Conservation (phyloP, 2,113 vertebrate genomes). For the Dunckerocampus dactyliophorus region DNA sequence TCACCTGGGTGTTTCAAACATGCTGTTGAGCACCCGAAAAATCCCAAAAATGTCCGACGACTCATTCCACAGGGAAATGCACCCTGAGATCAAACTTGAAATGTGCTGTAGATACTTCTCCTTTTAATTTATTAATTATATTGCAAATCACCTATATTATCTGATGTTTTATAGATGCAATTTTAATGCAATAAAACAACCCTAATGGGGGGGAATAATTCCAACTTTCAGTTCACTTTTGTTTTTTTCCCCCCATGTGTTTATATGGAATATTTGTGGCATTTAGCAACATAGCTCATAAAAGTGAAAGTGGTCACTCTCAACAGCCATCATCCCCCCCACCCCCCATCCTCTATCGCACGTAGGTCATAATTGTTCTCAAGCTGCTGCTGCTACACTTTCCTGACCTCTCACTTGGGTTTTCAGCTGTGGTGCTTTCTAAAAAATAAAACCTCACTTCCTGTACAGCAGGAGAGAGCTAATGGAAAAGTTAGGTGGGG, state of each 20-base stretch:
- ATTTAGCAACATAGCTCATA: background rate
- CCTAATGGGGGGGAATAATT: background rate
- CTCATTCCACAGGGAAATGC: slow-evolving; percentile 33
- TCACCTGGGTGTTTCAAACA: slow-evolving; percentile 25
- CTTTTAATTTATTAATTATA: slow-evolving; percentile 52
- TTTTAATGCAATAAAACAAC: slow-evolving; percentile 38
- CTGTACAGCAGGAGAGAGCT: slow-evolving; percentile 30
- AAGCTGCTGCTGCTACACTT: background rate
- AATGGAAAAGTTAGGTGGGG: slow-evolving; percentile 20
- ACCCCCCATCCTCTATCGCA: no score
- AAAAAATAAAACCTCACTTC: slow-evolving; percentile 26
- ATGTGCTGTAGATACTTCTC: slow-evolving; percentile 32
- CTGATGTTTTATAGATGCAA: slow-evolving; percentile 37
- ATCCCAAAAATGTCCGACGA: background rate
- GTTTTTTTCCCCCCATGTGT: background rate
- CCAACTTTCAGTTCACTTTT: no score
- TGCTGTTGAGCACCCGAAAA: slow-evolving; percentile 18
- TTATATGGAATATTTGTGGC: background rate
- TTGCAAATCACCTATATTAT: slow-evolving; percentile 23
- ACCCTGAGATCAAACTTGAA: slow-evolving; percentile 25
- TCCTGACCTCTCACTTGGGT: background rate
- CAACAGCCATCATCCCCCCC: no score
- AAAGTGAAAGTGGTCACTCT: background rate
- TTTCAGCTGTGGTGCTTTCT: background rate
- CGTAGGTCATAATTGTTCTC: background rate